A percentile compares a stretch with the other conserved stretches of the same genome.
These are phyloP conservation scores for Mellilla xanthometata DNA, from an alignment of 2,888 invertebrate species.

Conservation along the genomic window DNA sequence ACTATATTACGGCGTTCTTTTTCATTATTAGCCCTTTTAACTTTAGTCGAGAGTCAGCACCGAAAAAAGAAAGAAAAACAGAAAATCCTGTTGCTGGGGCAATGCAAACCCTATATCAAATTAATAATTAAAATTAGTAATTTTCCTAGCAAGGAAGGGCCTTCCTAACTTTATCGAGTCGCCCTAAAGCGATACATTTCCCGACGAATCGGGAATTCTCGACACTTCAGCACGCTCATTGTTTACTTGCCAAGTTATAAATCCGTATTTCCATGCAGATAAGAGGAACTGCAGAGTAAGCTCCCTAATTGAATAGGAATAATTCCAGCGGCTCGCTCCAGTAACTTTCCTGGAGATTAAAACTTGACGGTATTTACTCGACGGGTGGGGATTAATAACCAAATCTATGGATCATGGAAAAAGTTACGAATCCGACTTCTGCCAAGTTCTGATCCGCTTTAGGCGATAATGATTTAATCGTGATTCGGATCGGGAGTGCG, in stretches of 20 bases:
- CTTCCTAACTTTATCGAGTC: neutral
- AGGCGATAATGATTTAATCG: slow-evolving; percentile 4
- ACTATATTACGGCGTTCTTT: no score
- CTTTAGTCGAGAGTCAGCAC: no score
- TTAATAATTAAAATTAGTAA: no score
- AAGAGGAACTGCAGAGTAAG: slow-evolving; percentile 35
- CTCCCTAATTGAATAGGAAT: slow-evolving; percentile 48
- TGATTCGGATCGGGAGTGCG: neutral
- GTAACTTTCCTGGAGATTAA: slow-evolving; percentile 42
- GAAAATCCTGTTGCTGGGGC: no score
- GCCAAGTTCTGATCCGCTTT: slow-evolving; percentile 6
- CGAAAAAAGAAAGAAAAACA: no score
- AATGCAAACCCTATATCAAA: no score
- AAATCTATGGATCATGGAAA: slow-evolving; percentile 21
- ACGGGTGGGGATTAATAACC: slow-evolving; percentile 11
- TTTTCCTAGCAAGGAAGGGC: no score
- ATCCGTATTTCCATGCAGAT: slow-evolving; percentile 26
- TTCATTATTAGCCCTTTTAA: no score
- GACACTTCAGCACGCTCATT: slow-evolving; percentile 10
- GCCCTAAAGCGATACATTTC: neutral
- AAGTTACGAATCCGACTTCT: slow-evolving; percentile 12
- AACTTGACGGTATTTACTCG: slow-evolving; percentile 23
- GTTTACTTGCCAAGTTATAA: slow-evolving; percentile 20
- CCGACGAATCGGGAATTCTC: slow-evolving; percentile 4
- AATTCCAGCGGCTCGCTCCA: slow-evolving; percentile 36